These are phyloP conservation scores for Polyploca ridens DNA, from an alignment of 2,888 invertebrate species.

Conservation along the genomic window DNA sequence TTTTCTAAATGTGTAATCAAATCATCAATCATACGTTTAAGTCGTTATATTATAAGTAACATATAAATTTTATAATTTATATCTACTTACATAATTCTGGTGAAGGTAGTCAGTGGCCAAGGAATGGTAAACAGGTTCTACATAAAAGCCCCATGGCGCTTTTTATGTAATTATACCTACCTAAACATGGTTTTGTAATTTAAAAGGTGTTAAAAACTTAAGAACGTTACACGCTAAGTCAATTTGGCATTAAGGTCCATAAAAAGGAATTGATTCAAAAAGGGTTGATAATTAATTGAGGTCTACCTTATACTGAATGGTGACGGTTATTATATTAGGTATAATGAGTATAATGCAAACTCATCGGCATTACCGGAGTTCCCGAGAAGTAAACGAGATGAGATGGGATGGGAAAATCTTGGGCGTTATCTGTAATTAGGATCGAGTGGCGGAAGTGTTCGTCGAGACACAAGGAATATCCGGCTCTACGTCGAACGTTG, in stretches of 20 bases:
- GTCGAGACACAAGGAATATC: slow-evolving; percentile 58
- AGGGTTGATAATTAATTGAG: not conserved
- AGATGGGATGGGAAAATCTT: slow-evolving; percentile 51
- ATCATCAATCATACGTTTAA: slow-evolving; percentile 10
- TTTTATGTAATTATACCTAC: not conserved
- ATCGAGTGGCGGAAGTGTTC: slow-evolving; percentile 68
- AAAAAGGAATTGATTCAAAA: not conserved
- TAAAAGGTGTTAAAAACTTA: not conserved
- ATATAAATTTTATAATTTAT: not conserved
- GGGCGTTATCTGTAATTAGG: slow-evolving; percentile 78
- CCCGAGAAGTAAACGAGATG: slow-evolving; percentile 63
- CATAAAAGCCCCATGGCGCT: not conserved
- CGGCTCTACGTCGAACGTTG: slow-evolving; percentile 21
- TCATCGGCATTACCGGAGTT: slow-evolving; percentile 18
- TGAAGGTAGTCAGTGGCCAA: not conserved
- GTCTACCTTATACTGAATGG: not conserved
- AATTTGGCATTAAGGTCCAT: not conserved
- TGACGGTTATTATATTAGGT: not conserved
- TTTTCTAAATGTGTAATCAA: not conserved
- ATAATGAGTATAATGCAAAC: slow-evolving; percentile 4
- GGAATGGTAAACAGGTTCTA: not conserved
- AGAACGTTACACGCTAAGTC: not conserved
- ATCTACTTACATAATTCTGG: not conserved
- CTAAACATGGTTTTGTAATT: not conserved
- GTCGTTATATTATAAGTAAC: slow-evolving; percentile 3